Evolutionary conservation across 2,888 invertebrate species (phyloP), one percentile per base, ranked within the genome.

Genomic region (Platycnemis pennipes): DNA sequence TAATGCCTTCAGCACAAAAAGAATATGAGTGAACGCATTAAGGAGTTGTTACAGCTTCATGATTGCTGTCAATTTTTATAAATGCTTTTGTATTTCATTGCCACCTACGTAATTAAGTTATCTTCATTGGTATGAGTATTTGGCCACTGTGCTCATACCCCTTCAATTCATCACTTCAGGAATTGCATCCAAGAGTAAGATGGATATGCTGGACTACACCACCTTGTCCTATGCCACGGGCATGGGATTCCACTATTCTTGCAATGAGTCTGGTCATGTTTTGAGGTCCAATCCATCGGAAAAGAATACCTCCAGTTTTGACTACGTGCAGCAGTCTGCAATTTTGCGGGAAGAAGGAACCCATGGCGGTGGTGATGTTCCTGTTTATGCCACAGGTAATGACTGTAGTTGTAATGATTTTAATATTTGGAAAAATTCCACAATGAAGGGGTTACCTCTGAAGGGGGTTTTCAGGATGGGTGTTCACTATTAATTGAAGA

Each of bases 301-400:
- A 1, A 96, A 97, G 0, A 97, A 98, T 94, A 98, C 97, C 0
- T 97, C 97, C 31, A 97, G 97, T 95, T 98, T 97, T 96, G 97
- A 97, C 77, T 98, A 98, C 95, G 97, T 97, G 53, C 98, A 98
- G 96, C 98, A 98, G 95, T 98, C 98, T 0, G 97, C 97, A 0
- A 97, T 98, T 63, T 97, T 97, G 95, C 97, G 98, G 5, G 97
- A 98, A 95, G 98, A 98, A 96, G 98, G 98, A 95, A 97, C 97
- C 63, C 99, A 99, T 95, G 98, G 98, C 0, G 99, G 99, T 0
- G 98, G 98, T 37, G 99, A 99, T 96, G 99, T 99, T 0, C 97
- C 98, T 1, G 97, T 99, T 94, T 99, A 98, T 96, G 99, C 99
- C 49, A 97, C 97, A 96, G 98, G 98, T 97, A 96, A 95, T 95